phyloP scores from a whole-genome alignment of 2,888 invertebrate species.

The Sinodicranocentrus sp. region DNA sequence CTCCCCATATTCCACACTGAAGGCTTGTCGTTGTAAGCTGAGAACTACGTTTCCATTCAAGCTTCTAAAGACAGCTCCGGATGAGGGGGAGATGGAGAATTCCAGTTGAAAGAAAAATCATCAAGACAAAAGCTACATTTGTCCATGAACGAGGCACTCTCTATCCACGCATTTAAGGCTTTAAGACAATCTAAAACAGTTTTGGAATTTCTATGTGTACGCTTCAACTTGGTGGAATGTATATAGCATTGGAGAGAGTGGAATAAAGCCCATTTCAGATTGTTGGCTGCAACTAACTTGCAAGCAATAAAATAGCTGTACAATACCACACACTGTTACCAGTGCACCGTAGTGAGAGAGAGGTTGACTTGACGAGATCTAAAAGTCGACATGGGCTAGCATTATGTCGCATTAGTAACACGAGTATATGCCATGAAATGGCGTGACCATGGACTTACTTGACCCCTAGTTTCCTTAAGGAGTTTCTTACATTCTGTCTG shows the following conservation, averaged over 20 bases:
- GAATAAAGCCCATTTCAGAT: too few species aligned
- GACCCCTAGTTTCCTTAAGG: conserved; percentile 27
- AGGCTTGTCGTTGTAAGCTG: conserved; percentile 21
- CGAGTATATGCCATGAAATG: conserved; percentile 49
- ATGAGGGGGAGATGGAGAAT: conserved; percentile 34
- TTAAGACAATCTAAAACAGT: too few species aligned
- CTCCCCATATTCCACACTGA: too few species aligned
- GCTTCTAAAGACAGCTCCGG: conserved; percentile 20
- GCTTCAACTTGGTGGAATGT: neutral
- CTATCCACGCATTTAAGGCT: too few species aligned
- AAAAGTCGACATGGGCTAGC: neutral
- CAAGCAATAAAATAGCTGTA: too few species aligned
- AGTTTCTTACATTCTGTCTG: too few species aligned
- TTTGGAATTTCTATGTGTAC: too few species aligned
- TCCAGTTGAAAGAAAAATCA: neutral
- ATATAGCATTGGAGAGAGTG: neutral
- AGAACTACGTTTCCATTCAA: conserved; percentile 15
- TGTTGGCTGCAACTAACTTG: too few species aligned
- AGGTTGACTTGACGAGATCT: conserved; percentile 12
- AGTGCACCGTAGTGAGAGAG: conserved; percentile 1
- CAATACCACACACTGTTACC: too few species aligned
- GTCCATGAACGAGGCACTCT: neutral
- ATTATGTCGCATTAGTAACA: conserved; percentile 35
- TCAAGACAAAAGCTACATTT: conserved; percentile 8
- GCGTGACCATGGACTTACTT: conserved; percentile 63